Evolutionary conservation across 2,797 vertebrate species (phyloP).

Genomic region (Rousettus madagascariensis): DNA sequence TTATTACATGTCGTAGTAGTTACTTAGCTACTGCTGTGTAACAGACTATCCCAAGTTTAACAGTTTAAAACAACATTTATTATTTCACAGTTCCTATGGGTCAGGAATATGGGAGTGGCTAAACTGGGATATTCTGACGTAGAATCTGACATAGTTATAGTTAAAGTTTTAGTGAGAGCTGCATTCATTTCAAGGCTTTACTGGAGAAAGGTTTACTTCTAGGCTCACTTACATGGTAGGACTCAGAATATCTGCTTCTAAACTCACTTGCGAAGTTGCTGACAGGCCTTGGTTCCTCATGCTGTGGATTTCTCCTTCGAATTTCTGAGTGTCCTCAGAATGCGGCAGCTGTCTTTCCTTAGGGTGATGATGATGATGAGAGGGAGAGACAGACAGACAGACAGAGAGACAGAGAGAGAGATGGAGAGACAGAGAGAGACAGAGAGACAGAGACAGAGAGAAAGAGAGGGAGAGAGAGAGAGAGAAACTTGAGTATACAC

Average conservation of each 20-base stretch:
- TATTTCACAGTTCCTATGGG: background rate
- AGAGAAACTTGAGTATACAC: background rate
- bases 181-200: background rate
- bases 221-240: background rate
- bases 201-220: background rate
- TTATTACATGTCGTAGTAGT: background rate
- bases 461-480: background rate
- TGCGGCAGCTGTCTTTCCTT: background rate
- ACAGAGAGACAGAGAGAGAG: background rate
- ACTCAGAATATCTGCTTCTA: background rate
- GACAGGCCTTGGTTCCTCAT: background rate
- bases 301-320: fast-evolving
- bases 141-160: background rate
- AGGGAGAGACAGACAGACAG: background rate
- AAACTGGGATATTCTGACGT: background rate
- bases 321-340: background rate
- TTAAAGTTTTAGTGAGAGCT: background rate
- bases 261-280: background rate
- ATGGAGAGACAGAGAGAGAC: background rate
- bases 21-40: background rate
- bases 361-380: background rate
- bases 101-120: background rate
- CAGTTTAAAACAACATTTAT: background rate
- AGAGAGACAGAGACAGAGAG: background rate
- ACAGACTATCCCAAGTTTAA: background rate